Evolutionary conservation across 2,113 vertebrate genomes (phyloP).

Genomic region (Ptilorrhoa leucosticta): DNA sequence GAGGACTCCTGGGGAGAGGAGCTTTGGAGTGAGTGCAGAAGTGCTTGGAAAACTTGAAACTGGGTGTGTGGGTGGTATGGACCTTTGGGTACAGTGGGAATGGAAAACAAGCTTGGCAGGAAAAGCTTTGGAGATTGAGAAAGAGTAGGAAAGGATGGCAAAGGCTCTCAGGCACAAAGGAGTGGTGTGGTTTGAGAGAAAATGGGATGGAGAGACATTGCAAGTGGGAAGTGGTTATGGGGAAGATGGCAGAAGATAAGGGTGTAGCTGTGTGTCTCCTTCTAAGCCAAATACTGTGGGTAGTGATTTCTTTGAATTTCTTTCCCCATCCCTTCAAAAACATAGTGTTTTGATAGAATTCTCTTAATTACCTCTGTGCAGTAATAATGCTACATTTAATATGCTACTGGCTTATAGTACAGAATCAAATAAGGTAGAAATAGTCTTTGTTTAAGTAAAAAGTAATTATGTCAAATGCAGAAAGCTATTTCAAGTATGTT

Average conservation of each 20-base stretch:
- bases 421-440: not conserved
- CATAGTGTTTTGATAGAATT: not conserved
- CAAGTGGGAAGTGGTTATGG: not conserved
- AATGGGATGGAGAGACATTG: not conserved
- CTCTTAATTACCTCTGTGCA: not conserved
- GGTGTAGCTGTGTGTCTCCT: not conserved
- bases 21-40: not conserved
- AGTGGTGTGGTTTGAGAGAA: not conserved
- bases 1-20: not conserved
- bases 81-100: not conserved
- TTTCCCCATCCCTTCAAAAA: not conserved
- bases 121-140: not conserved
- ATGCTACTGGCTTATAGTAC: not conserved
- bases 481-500: not conserved
- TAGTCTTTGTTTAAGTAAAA: not conserved
- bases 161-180: not conserved
- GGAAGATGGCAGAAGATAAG: not conserved
- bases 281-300: not conserved
- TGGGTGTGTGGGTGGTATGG: not conserved
- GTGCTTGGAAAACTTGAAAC: not conserved
- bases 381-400: not conserved
- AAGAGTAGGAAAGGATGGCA: not conserved
- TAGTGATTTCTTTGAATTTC: not conserved
- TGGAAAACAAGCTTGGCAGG: not conserved
- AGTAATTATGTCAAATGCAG: accelerated